phyloP scores from a whole-genome alignment of 2,797 vertebrate genomes.

The Liasis olivaceus region DNA sequence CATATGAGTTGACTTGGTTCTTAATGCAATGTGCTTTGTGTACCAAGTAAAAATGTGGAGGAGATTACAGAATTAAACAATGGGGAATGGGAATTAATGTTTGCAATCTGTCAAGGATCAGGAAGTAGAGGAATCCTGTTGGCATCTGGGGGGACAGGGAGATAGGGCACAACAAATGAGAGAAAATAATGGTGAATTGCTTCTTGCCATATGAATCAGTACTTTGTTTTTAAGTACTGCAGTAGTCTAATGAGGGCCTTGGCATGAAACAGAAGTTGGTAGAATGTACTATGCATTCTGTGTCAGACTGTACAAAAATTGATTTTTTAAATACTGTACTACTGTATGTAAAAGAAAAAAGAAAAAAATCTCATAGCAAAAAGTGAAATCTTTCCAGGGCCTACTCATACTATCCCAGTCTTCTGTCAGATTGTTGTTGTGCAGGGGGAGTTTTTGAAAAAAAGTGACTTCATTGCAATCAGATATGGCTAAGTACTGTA shows the following conservation, averaged over 20 bases:
- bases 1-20: neutral
- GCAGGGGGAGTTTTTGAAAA: neutral
- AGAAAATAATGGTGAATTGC: neutral
- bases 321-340: neutral
- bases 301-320: neutral
- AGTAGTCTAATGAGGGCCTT: neutral
- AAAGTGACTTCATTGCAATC: neutral
- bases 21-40: neutral
- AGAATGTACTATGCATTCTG: neutral
- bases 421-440: neutral
- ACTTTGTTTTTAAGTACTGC: neutral
- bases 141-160: neutral
- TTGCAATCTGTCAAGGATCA: neutral
- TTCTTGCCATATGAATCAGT: neutral
- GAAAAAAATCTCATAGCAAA: neutral
- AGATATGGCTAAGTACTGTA: neutral
- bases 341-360: neutral
- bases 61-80: neutral
- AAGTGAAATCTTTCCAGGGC: neutral
- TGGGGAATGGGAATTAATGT: neutral
- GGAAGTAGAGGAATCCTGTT: neutral
- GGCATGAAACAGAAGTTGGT: neutral
- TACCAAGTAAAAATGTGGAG: neutral
- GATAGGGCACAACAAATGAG: neutral
- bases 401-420: neutral